Evolutionary conservation across 1,140 invertebrate genomes (phyloP), one percentile per base, ranked within the genome.

Genomic region (Magallana gigas): DNA sequence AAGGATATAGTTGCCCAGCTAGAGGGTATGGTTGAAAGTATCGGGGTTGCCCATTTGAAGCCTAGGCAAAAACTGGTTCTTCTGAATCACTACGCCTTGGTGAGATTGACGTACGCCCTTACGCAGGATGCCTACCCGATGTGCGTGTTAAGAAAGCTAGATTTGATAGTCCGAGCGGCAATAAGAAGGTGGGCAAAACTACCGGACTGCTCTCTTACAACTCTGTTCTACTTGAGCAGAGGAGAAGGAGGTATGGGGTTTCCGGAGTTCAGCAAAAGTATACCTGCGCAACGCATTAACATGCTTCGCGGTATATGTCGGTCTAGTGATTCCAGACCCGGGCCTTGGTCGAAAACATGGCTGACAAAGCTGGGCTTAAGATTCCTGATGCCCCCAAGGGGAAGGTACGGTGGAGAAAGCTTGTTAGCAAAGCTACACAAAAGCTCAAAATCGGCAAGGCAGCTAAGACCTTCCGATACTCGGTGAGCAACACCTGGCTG

Each of bases 241-340:
- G 58, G 56, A 7, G 56, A 62, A 48, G 68, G 84, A 8, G 71
- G 76, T n/a, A 58, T 88, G 14, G 87, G 83, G 29, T 76, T 88
- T 16, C 68, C 87, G 8, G 11, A 84, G 57, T 85, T 81, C n/a
- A 62, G 84, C 60, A 64, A 58, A 16, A 82, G 64, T n/a, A 60
- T 85, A 8, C 87, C 76, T 9, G 71, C 84, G 16, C n/a, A n/a
- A 48, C 12, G 87, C 5, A 83, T 85, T 11, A 88, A 88, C 58
- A 64, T 57, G 16, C 58, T 85, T 7, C 14, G 48, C 23, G 16
- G 29, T 2, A 82, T 88, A 3, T 11, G 18, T 4, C 48, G 14
- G 23, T 85, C 84, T 0, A 80, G 18, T 16, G 84, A 88, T 56
- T 23, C 57, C 57, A 59, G 9, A 80, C 76, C 8, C 12, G 8